phyloP scores from a whole-genome alignment of 2,797 vertebrate species.

The Somateria mollissima region DNA sequence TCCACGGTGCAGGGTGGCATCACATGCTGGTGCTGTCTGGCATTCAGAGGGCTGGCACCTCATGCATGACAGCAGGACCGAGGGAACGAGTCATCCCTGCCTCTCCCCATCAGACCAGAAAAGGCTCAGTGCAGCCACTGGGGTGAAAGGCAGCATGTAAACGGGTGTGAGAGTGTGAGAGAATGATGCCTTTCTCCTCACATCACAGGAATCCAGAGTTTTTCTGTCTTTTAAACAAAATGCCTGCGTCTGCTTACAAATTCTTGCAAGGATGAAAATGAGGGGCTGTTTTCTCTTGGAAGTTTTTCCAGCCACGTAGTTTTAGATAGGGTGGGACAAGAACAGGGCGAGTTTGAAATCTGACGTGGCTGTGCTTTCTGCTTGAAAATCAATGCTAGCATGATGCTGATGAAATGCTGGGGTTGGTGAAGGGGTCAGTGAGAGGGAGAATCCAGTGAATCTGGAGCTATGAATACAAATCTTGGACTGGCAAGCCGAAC shows the following conservation, averaged over 20 bases:
- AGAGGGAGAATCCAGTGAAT: neutral
- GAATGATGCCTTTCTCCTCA: neutral
- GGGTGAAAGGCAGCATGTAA: neutral
- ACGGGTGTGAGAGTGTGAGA: neutral
- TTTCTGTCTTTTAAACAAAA: neutral
- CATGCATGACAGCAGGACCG: rapidly evolving
- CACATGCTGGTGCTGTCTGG: neutral
- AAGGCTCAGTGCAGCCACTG: neutral
- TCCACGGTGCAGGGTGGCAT: neutral
- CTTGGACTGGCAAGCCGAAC: neutral
- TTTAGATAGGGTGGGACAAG: neutral
- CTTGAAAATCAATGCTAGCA: neutral
- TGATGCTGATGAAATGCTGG: neutral
- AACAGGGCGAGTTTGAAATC: neutral
- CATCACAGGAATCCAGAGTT: neutral
- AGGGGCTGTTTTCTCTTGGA: neutral
- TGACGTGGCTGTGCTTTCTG: neutral
- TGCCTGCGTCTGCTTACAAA: too few species aligned
- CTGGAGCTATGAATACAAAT: neutral
- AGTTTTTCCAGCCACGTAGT: neutral
- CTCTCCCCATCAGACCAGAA: neutral
- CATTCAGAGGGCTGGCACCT: neutral
- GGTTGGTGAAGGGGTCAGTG: neutral
- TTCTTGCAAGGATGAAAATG: too few species aligned
- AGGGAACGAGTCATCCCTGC: neutral